Percentiles rank a stretch among this genome's conserved stretches.
phyloP scores from a whole-genome alignment of 2,888 invertebrate genomes.

The Parascotia fuliginaria region DNA sequence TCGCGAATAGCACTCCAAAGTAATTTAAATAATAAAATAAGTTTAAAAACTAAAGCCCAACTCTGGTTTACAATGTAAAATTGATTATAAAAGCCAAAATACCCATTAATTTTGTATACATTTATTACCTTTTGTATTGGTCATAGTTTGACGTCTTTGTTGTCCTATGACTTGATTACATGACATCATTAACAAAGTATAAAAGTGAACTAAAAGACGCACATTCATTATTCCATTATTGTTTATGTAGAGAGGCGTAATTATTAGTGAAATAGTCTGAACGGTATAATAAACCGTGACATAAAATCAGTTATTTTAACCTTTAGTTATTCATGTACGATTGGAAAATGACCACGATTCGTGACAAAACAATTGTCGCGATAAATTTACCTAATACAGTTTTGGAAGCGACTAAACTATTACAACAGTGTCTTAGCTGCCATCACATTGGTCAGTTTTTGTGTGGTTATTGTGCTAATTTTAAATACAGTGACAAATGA shows the following conservation, averaged over 20 bases:
- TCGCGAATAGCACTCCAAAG: too few relatives aligned
- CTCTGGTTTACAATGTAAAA: too few relatives aligned
- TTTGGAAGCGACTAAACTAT: constrained; percentile 22
- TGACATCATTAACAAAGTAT: constrained; percentile 13
- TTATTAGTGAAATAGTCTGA: not conserved
- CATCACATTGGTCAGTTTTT: constrained; percentile 19
- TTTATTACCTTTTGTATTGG: constrained; percentile 3
- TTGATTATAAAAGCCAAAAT: too few relatives aligned
- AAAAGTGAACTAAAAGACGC: constrained; percentile 17
- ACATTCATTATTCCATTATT: constrained; percentile 26
- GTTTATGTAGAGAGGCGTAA: constrained; percentile 21
- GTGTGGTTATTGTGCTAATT: constrained; percentile 27
- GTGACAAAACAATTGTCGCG: constrained; percentile 73
- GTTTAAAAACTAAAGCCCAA: too few relatives aligned
- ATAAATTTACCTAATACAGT: constrained; percentile 28
- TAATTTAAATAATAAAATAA: too few relatives aligned
- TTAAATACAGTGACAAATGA: constrained; percentile 17
- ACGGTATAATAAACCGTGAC: not conserved
- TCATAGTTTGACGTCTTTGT: constrained; percentile 9
- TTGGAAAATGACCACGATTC: constrained; percentile 66
- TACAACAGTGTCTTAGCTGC: constrained; percentile 26
- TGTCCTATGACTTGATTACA: constrained; percentile 21
- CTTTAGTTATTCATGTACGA: constrained; percentile 27
- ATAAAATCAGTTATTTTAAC: constrained; percentile 17
- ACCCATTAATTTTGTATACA: too few relatives aligned